These are phyloP conservation scores for Edolisoma coerulescens DNA, from an alignment of 2,113 vertebrate genomes.

Conservation along the genomic window DNA sequence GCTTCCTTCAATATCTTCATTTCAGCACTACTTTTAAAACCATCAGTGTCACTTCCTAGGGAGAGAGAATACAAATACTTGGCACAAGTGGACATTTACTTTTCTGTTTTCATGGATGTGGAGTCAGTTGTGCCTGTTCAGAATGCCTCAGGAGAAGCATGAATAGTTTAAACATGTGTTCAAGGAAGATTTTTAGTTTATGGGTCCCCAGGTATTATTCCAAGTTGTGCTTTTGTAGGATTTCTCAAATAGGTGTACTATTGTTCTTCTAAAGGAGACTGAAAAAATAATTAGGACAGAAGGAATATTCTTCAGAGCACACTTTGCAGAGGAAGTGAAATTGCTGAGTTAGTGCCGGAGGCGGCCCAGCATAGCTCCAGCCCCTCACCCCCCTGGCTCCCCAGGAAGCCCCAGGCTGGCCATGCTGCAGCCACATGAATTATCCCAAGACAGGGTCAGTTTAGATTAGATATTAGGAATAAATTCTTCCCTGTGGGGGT, in stretches of 20 bases:
- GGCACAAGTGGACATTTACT: not conserved
- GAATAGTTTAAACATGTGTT: constrained; percentile 39
- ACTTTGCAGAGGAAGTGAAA: not conserved
- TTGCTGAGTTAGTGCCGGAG: not conserved
- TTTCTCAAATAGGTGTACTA: not conserved
- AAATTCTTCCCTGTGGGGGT: not conserved
- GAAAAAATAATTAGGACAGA: not conserved
- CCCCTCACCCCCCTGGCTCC: accelerated
- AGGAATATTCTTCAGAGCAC: not conserved
- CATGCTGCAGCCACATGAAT: accelerated
- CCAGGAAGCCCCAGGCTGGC: not conserved
- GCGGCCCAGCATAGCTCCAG: not conserved
- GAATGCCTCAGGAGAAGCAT: not conserved
- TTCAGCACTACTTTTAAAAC: not conserved
- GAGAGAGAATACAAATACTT: not conserved
- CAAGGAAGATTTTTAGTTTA: constrained; percentile 19
- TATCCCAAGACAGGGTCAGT: not conserved
- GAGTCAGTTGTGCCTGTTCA: not conserved
- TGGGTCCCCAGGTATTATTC: constrained; percentile 15
- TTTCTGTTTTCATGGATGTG: not conserved
- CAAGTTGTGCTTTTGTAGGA: not conserved
- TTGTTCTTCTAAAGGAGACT: not conserved
- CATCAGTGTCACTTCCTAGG: not conserved
- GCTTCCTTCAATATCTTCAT: not conserved
- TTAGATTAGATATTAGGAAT: not conserved